Conservation (phyloP, 2,797 vertebrate genomes). For the Ciconia nigra region DNA sequence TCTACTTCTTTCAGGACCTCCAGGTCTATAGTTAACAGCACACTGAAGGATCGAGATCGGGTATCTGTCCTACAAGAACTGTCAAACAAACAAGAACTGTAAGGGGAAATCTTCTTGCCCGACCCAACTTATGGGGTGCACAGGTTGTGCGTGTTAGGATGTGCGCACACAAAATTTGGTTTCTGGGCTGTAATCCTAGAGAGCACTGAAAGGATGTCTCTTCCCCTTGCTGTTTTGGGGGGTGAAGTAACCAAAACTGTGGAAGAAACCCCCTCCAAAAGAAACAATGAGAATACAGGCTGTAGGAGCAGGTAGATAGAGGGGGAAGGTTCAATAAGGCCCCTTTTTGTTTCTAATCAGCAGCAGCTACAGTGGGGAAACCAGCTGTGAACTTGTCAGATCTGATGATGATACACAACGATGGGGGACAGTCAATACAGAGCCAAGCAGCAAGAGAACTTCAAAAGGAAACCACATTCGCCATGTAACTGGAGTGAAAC, state of each 20-base stretch:
- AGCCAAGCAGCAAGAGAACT: not conserved
- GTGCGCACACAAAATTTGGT: not conserved
- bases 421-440: not conserved
- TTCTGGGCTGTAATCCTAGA: not conserved
- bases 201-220: not conserved
- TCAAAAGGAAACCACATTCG: not conserved
- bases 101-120: not conserved
- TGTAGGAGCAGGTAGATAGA: not conserved
- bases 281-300: accelerated
- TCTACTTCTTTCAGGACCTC: not conserved
- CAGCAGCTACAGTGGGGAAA: not conserved
- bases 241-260: not conserved
- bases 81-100: not conserved
- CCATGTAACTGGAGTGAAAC: not conserved
- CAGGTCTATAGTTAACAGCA: not conserved
- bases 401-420: not conserved
- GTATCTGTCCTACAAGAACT: not conserved
- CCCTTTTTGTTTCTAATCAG: not conserved
- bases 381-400: slow-evolving; percentile 14
- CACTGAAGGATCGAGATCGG: not conserved
- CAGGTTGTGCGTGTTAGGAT: accelerated
- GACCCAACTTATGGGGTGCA: not conserved
- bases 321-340: not conserved
- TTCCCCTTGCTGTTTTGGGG: not conserved
- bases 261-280: not conserved